Evolutionary conservation across 1,140 invertebrate genomes (phyloP), one percentile per base, ranked within the genome.

Genomic region (Pygmarrhopalites habei): DNA sequence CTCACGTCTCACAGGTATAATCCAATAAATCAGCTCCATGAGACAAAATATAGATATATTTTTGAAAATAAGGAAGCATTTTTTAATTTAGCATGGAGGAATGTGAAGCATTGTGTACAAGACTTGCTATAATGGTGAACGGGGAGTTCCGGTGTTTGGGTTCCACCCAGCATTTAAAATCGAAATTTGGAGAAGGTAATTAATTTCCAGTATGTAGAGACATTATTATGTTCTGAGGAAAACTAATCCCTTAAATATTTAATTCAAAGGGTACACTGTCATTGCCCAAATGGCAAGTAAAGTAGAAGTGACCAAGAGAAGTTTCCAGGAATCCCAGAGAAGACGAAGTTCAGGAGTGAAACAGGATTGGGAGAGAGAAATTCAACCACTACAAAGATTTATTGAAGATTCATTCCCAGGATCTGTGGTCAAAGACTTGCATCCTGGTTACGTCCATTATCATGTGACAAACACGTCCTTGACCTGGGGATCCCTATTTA

Each of bases 11-110:
- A 89, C 75, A 88, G 86, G 84, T 84, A 49, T 69, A 59, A 28
- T 39, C 10, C 17, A 39, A 39, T 39, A 39, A 39, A 10, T 39
- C 35, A 39, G 35, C 17, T 39, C 35, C n/a, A n/a, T n/a, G n/a
- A n/a, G n/a, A n/a, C n/a, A n/a, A n/a, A n/a, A n/a, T n/a, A n/a
- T n/a, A n/a, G n/a, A n/a, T n/a, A n/a, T n/a, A n/a, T n/a, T n/a
- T n/a, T n/a, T n/a, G n/a, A n/a, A n/a, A n/a, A n/a, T n/a, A 23
- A 15, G 10, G 12, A 19, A 7, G 21, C 10, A 17, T 49, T 49
- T 10, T 10, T 15, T 74, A 28, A n/a, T n/a, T n/a, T 72, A 88
- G 88, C 69, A 92, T 94, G 89, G 89, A 92, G 75, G 91, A 95
- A 79, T 89, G 86, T 76, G 88, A 90, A 74, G 82, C 83, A 12